A percentile compares a stretch with the other conserved stretches of the same genome.
Evolutionary conservation across 1,140 invertebrate genomes (phyloP).

Genomic region (Cotesia vestalis): DNA sequence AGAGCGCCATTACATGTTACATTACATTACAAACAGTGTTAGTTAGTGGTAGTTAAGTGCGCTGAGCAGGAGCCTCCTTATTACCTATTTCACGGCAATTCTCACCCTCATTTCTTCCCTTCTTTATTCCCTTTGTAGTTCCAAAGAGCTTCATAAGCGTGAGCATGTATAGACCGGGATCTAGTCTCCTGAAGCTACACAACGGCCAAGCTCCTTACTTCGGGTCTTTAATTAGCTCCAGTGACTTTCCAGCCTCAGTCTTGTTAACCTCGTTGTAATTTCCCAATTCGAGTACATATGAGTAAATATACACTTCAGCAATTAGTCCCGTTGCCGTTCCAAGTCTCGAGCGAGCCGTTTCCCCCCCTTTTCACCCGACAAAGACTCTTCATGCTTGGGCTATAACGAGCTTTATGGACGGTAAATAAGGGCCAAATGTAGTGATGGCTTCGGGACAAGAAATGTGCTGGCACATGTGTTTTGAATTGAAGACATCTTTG

Average conservation of each 20-base stretch:
- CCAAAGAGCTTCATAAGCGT: no score
- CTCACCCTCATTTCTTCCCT: conserved; percentile 21
- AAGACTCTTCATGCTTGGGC: neutral
- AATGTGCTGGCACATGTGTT: no score
- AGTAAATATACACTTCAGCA: conserved; percentile 14
- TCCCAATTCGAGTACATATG: neutral
- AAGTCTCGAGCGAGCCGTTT: conserved; percentile 24
- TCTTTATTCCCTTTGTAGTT: conserved; percentile 9
- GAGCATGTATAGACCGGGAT: no score
- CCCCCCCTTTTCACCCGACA: conserved; percentile 1
- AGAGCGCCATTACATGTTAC: neutral
- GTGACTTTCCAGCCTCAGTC: conserved; percentile 31
- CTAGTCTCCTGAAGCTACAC: conserved; percentile 13
- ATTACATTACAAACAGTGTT: neutral
- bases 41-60: neutral
- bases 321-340: conserved; percentile 29
- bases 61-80: conserved; percentile 16
- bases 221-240: conserved; percentile 48
- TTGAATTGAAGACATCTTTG: no score
- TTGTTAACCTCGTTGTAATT: conserved; percentile 35
- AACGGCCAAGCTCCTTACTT: conserved; percentile 35
- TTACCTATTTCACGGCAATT: conserved; percentile 33
- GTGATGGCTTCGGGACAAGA: no score
- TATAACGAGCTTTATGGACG: no score
- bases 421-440: no score